Percentiles rank a stretch among this genome's conserved stretches.
phyloP scores from a whole-genome alignment of 2,797 vertebrate genomes.

The Falco peregrinus region DNA sequence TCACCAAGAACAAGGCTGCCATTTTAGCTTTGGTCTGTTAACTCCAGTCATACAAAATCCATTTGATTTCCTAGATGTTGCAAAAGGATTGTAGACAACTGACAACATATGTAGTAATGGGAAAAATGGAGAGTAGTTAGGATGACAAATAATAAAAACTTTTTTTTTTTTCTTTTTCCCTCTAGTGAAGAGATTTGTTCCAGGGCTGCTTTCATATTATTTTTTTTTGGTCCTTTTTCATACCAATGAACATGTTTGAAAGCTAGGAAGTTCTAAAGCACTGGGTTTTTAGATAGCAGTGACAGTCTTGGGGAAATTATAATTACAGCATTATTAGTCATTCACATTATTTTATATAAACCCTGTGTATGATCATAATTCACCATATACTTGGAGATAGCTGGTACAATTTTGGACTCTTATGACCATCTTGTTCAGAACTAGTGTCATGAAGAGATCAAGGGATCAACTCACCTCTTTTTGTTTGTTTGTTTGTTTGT shows the following conservation, averaged over 20 bases:
- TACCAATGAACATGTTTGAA: not conserved
- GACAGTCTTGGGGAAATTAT: not conserved
- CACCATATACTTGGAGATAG: not conserved
- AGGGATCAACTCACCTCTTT: not conserved
- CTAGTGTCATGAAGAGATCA: not conserved
- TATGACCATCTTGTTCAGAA: not conserved
- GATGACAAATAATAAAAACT: not conserved
- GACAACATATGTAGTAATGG: not conserved
- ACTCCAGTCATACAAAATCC: not conserved
- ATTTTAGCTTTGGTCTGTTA: not conserved
- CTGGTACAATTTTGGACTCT: not conserved
- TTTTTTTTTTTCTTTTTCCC: not conserved
- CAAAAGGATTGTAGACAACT: not conserved
- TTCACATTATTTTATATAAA: not conserved
- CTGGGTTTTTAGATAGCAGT: not conserved
- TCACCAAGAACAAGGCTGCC: not conserved
- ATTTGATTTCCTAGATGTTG: not conserved
- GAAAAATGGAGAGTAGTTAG: not conserved
- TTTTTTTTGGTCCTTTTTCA: not conserved
- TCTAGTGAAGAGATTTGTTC: not conserved
- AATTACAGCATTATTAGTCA: not conserved
- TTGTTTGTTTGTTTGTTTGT: not conserved
- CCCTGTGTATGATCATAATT: not conserved
- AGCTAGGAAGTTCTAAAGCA: not conserved
- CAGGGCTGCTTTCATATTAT: not conserved